phyloP scores from a whole-genome alignment of 2,888 invertebrate species.

The Trypoxylon attenuatum region DNA sequence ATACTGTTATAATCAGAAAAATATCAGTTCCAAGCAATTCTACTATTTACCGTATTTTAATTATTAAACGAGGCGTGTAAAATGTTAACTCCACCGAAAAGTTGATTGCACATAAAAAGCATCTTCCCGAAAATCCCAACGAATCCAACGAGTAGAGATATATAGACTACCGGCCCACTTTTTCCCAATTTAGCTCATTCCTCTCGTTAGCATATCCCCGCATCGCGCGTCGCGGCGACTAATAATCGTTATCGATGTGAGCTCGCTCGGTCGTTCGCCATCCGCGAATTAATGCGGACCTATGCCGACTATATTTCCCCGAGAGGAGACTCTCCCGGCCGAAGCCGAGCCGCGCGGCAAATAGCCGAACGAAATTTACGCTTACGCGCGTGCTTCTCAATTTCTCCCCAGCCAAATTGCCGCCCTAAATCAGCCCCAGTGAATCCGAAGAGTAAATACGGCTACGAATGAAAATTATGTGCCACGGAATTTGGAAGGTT shows the following conservation, averaged over 20 bases:
- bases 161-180: too few species aligned
- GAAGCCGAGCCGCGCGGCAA: neutral
- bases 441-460: neutral
- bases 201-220: conserved; percentile 15
- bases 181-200: neutral
- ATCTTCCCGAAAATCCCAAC: too few species aligned
- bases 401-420: conserved; percentile 3
- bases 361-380: conserved; percentile 7
- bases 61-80: too few species aligned
- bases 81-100: too few species aligned
- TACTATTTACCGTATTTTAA: too few species aligned
- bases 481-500: too few species aligned
- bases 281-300: conserved; percentile 36
- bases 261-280: conserved; percentile 14
- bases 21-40: too few species aligned
- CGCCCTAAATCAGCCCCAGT: neutral
- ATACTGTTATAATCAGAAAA: too few species aligned
- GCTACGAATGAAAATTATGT: neutral
- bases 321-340: conserved; percentile 12
- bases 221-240: conserved; percentile 16
- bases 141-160: too few species aligned
- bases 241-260: conserved; percentile 35
- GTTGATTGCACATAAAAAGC: too few species aligned
- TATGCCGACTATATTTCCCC: conserved; percentile 20
- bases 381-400: conserved; percentile 3